Percentiles rank a stretch among this genome's conserved stretches.
Conservation (phyloP, 2,113 vertebrate species). For the Cromileptes altivelis region DNA sequence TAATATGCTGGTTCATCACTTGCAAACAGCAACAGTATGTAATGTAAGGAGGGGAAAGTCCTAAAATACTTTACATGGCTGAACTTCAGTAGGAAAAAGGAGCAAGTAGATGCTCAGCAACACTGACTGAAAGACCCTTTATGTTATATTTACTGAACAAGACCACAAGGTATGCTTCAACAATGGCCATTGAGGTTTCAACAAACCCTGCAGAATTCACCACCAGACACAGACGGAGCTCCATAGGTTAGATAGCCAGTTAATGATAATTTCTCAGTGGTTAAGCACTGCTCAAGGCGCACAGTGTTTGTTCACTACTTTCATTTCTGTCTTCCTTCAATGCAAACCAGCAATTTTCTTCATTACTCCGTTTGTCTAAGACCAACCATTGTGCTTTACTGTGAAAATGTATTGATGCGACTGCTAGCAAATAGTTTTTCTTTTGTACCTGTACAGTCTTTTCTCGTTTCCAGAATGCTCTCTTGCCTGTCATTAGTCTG, state of each 20-base stretch:
- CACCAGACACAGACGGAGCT: not conserved
- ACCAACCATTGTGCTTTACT: slow-evolving; percentile 42
- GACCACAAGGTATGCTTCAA: not conserved
- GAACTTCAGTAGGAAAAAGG: not conserved
- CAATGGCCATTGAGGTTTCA: not conserved
- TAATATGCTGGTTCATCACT: not conserved
- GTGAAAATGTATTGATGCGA: slow-evolving; percentile 53
- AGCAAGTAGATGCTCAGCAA: not conserved
- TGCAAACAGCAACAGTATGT: not conserved
- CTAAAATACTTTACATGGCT: not conserved
- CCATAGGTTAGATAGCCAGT: slow-evolving; percentile 24
- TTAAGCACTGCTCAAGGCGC: not conserved
- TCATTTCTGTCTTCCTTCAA: slow-evolving; percentile 48
- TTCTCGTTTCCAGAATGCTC: slow-evolving; percentile 51
- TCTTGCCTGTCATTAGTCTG: slow-evolving; percentile 34
- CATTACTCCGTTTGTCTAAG: slow-evolving; percentile 34
- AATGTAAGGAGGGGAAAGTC: not conserved
- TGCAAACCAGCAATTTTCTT: slow-evolving; percentile 59
- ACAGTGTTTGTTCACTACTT: slow-evolving; percentile 45
- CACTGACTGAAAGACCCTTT: not conserved
- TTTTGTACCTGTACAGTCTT: slow-evolving; percentile 48
- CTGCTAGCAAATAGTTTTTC: slow-evolving; percentile 49
- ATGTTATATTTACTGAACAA: not conserved
- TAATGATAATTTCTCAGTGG: slow-evolving; percentile 15
- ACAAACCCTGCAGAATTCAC: not conserved